Base-by-base conservation (phyloP, 2,797 vertebrate species). In the Capromys pilorides region DNA sequence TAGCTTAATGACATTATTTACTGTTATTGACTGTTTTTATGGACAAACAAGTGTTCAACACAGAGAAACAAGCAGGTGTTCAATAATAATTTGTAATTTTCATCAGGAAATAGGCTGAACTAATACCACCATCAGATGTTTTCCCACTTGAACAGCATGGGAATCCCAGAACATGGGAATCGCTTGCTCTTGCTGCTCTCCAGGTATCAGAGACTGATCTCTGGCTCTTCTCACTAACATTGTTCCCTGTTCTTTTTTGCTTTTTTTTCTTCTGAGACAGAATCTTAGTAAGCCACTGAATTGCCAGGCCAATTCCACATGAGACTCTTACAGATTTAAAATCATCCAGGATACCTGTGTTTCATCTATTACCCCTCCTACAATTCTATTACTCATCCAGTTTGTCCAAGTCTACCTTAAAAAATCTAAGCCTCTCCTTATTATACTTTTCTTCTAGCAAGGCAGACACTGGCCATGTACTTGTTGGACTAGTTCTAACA, bases 21-120 rank as follows among this genome's bases (percentile, higher is more conserved):
- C 19, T 67, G 39, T 59, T n/a, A 83, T 0, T 73, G 22, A 69
- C 26, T 77, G 3, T 71, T 95, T 87, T 88, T 89, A 94, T 67
- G 36, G 12, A 77, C 26, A 91, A 62, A 26, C 0, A 6, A 64
- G 31, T 51, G 2, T 66, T 49, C 36, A 66, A 51, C 83, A 81
- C 28, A 94, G 6, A 88, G 57, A 81, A 94, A 94, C 22, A 83
- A 92, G 54, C 22, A 88, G 69, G 41, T 64, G 16, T 51, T 84
- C 2, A 19, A 13, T 81, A 77, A 81, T 11, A 71, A 7, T 9
- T 91, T 62, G 22, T 33, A 6, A 78, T 86, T 86, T 93, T 78
- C 19, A 75, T 79, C 73, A 83, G 57, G 12, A 94, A 96, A 69
- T 89, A 75, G 77, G 39, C 36, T n/a, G 39, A 79, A 61, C 26